Percentiles rank a stretch among this genome's conserved stretches.
Evolutionary conservation across 2,113 vertebrate species (phyloP).

Genomic region (Microcebus tavaratra): DNA sequence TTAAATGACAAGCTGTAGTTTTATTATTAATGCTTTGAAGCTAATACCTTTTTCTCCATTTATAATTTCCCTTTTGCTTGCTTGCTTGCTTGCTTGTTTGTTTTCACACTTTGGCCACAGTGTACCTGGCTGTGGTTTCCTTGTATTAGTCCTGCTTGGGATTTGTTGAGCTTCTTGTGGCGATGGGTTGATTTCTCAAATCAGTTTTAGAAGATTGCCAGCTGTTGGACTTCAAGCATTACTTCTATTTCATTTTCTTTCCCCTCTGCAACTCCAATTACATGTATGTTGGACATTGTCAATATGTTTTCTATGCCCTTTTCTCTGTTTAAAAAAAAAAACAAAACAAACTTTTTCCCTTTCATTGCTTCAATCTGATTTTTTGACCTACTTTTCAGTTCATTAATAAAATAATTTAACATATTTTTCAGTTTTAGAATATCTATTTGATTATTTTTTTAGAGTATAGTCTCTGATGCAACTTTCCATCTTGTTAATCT

Average conservation of each 20-base stretch:
- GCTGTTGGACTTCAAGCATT: slow-evolving; percentile 3
- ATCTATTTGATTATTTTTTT: not conserved
- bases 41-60: not conserved
- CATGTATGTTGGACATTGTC: not conserved
- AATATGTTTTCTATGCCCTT: not conserved
- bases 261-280: not conserved
- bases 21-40: not conserved
- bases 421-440: not conserved
- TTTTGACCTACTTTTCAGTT: not conserved
- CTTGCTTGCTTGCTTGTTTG: no score
- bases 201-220: not conserved
- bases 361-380: not conserved
- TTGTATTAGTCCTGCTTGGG: not conserved
- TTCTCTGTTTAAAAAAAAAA: not conserved
- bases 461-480: not conserved
- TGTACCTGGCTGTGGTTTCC: not conserved
- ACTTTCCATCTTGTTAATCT: not conserved
- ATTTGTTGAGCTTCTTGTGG: not conserved
- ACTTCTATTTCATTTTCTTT: not conserved
- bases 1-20: not conserved
- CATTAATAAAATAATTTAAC: not conserved
- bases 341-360: not conserved
- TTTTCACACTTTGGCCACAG: not conserved
- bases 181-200: not conserved
- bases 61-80: not conserved